Base-by-base conservation (phyloP, 2,888 invertebrate species). In the Masnerella sp. region DNA sequence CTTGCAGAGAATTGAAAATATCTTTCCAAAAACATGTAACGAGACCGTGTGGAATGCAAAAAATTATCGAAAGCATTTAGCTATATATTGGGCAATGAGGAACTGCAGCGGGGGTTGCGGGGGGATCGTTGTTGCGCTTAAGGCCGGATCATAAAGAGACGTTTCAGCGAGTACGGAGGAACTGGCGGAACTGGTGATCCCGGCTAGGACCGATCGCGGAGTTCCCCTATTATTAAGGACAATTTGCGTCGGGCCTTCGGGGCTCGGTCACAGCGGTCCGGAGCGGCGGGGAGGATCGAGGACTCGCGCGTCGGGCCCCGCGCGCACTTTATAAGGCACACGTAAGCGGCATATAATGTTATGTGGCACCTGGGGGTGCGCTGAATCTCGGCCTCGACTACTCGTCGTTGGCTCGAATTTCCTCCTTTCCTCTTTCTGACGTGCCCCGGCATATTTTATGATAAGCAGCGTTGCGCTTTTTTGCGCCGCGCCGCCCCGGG, bases 151-250 rank as follows among this genome's bases (percentile, higher is more conserved):
- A 76, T 80, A 82, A 84, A 82, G 81, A 82, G 81, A 83, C 79
- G 83, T 81, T 84, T 80, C 78, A 79, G 78, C 80, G 77, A 78
- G 78, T 75, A 75, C 75, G 80, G 74, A 76, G 79, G 40, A 40
- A 47, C 47, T 62, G 69, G 42, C 40, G 62, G 62, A 62, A 62
- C 78, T 78, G 77, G 77, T 80, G 79, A 81, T 81, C 80, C 80
- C 79, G 78, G 83, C 84, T 84, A 85, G 83, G 82, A 84, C 83
- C 7, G 81, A 81, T 83, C 80, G 79, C 78, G 75, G 77, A 74
- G 79, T 84, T 86, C 85, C 86, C 84, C 86, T 86, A 85, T 86
- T 87, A 87, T 86, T 87, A 87, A 83, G 85, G 87, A 87, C 87
- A 87, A 87, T 87, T 86, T 87, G 85, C 86, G 86, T 83, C 84